phyloP scores from a whole-genome alignment of 2,113 vertebrate species.

The Cinclus cinclus region DNA sequence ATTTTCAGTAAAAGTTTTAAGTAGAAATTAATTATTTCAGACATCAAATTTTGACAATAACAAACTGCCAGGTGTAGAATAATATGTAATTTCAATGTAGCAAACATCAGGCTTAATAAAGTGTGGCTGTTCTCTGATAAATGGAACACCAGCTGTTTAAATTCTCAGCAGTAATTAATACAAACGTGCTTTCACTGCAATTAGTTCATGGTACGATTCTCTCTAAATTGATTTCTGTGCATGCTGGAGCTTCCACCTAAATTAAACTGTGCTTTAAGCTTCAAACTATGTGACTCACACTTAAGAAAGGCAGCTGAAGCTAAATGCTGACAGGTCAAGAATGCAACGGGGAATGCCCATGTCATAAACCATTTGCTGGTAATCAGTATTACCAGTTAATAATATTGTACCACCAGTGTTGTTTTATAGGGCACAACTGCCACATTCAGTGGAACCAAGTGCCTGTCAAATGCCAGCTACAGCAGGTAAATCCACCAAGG shows the following conservation, averaged over 20 bases:
- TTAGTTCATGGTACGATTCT: neutral
- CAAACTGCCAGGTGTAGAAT: neutral
- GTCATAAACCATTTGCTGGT: neutral
- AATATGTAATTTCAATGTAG: neutral
- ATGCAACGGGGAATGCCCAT: neutral
- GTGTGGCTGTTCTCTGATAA: neutral
- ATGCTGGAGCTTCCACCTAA: neutral
- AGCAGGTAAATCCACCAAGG: neutral
- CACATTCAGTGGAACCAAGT: neutral
- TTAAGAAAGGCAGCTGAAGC: neutral
- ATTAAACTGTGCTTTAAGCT: neutral
- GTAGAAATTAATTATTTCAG: neutral
- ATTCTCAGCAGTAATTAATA: neutral
- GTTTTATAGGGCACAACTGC: neutral
- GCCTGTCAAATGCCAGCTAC: neutral
- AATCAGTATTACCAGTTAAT: neutral
- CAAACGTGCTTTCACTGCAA: neutral
- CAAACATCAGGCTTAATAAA: neutral
- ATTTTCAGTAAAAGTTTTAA: neutral
- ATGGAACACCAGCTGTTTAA: neutral
- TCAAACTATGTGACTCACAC: neutral
- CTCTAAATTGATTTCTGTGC: neutral
- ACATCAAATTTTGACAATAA: neutral
- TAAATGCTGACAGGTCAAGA: neutral
- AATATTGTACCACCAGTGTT: neutral